phyloP scores from a whole-genome alignment of 2,888 invertebrate species.

The Oscheius sp. region DNA sequence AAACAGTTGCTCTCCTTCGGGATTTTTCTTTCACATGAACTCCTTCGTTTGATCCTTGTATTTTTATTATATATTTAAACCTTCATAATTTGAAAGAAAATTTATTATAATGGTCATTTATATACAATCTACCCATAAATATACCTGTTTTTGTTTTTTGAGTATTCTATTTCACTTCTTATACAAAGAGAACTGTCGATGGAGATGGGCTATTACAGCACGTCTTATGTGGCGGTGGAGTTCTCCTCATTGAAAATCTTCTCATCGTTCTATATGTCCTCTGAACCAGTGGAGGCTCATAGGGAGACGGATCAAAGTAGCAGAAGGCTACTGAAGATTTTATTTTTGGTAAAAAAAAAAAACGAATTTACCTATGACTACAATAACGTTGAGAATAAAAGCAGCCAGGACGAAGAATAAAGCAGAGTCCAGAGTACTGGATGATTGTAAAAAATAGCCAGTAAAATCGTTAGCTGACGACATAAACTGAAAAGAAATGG shows the following conservation, averaged over 20 bases:
- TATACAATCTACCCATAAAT: no score
- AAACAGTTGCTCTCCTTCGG: no score
- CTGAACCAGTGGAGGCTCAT: constrained; percentile 45
- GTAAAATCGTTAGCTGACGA: constrained; percentile 14
- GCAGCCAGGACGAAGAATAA: constrained; percentile 57
- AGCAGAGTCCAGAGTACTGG: constrained; percentile 55
- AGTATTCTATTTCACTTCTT: no score
- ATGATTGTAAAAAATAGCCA: constrained; percentile 45
- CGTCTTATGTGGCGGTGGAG: constrained; percentile 39
- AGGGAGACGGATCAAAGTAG: constrained; percentile 57
- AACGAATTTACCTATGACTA: constrained; percentile 47
- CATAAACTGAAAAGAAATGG: no score
- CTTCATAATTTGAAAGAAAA: no score
- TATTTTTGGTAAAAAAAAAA: background rate
- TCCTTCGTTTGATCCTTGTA: no score
- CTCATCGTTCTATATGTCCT: constrained; percentile 46
- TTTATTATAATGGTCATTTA: no score
- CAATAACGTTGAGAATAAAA: constrained; percentile 56
- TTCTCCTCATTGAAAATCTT: constrained; percentile 28
- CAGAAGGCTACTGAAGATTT: constrained; percentile 53
- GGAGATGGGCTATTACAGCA: constrained; percentile 42
- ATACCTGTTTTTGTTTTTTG: no score
- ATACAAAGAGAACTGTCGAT: constrained; percentile 52
- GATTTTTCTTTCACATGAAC: no score
- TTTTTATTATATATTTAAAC: no score